Evolutionary conservation across 2,797 vertebrate species (phyloP).

Genomic region (Aeoliscus strigatus): DNA sequence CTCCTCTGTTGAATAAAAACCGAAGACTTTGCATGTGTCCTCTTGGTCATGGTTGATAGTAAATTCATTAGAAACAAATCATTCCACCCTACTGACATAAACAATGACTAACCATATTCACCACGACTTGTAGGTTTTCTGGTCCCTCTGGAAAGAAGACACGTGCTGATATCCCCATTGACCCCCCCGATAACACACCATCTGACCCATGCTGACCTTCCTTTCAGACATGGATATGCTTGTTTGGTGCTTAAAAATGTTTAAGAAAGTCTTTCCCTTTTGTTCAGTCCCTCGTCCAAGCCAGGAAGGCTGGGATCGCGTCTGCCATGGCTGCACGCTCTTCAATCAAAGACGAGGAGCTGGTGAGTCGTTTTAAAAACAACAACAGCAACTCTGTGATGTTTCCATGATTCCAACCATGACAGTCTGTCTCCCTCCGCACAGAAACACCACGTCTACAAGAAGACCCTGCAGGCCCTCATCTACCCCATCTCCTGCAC

Average conservation of each 20-base stretch:
- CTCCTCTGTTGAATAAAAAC: slow-evolving; percentile 19
- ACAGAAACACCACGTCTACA: slow-evolving; percentile 97
- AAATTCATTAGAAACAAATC: too few relatives aligned
- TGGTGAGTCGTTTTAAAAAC: too few relatives aligned
- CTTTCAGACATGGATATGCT: slow-evolving; percentile 13
- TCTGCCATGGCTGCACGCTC: slow-evolving; percentile 95
- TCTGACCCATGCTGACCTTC: slow-evolving; percentile 17
- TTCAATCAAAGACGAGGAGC: slow-evolving; percentile 95
- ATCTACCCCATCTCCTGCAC: slow-evolving; percentile 99
- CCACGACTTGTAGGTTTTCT: slow-evolving; percentile 25
- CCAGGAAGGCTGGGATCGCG: slow-evolving; percentile 93
- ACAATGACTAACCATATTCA: slow-evolving; percentile 49
- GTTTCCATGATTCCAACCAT: too few relatives aligned
- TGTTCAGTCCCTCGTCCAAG: slow-evolving; percentile 90
- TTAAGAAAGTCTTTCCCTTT: slow-evolving; percentile 1
- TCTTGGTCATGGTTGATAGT: too few relatives aligned
- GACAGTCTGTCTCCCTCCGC: not conserved
- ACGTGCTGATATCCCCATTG: slow-evolving; percentile 18
- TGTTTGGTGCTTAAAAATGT: slow-evolving; percentile 3
- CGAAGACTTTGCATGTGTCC: slow-evolving; percentile 44
- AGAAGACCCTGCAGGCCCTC: slow-evolving; percentile 97
- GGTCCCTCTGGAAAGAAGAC: too few relatives aligned
- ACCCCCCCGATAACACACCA: slow-evolving; percentile 24
- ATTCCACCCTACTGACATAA: too few relatives aligned
- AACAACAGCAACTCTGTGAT: too few relatives aligned